phyloP scores from a whole-genome alignment of 2,888 invertebrate species.

The Conus canariensis region DNA sequence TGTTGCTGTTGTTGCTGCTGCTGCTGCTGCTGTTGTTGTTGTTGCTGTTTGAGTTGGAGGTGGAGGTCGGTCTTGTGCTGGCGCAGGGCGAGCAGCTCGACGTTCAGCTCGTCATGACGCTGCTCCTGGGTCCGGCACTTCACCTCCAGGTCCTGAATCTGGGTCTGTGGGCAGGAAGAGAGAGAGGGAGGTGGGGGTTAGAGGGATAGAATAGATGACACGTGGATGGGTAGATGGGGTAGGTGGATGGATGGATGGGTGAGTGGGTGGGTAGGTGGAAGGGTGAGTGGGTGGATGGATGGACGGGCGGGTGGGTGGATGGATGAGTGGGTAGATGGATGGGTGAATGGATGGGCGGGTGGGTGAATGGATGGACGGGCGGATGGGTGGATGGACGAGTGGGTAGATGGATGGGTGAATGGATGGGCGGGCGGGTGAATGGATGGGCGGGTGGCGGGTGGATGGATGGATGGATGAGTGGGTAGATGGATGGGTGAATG shows the following conservation, averaged over 20 bases:
- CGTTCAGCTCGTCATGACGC: slow-evolving; percentile 58
- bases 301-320: not conserved
- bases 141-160: slow-evolving; percentile 59
- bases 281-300: not conserved
- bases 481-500: too few relatives aligned
- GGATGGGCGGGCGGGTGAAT: too few relatives aligned
- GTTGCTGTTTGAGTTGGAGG: slow-evolving; percentile 12
- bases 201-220: too few relatives aligned
- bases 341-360: too few relatives aligned
- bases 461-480: too few relatives aligned
- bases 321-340: not conserved
- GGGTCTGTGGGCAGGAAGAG: slow-evolving; percentile 45
- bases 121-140: slow-evolving; percentile 59
- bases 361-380: too few relatives aligned
- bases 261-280: too few relatives aligned
- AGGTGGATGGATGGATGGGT: not conserved
- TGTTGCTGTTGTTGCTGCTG: not conserved
- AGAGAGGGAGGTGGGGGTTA: not conserved
- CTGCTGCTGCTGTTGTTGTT: not conserved
- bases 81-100: slow-evolving; percentile 60
- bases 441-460: too few relatives aligned
- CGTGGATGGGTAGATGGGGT: not conserved
- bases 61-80: slow-evolving; percentile 42
- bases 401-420: too few relatives aligned
- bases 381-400: too few relatives aligned